Evolutionary conservation across 2,888 invertebrate species (phyloP), one percentile per base, ranked within the genome.

Genomic region (Cephus spinipes): DNA sequence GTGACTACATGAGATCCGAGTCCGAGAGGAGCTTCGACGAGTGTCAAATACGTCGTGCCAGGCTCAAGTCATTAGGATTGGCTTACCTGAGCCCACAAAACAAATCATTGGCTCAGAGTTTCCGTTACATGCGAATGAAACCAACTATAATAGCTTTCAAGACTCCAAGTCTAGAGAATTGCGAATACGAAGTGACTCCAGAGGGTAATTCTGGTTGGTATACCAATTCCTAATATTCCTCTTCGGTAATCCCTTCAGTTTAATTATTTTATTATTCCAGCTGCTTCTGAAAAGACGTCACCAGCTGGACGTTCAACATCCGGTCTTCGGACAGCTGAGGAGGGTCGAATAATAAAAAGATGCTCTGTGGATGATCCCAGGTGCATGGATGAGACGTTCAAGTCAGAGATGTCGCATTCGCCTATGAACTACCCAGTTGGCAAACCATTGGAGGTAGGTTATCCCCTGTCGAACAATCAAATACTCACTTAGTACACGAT

Each of bases 71-170:
- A 11, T 91, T 94, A n/a, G 95, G 95, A 1, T 87, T 94, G 83
- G 95, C 95, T 1, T 95, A 96, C 90, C 91, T 95, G 73, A 95
- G 95, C 86, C 96, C 96, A 0, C 96, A 96, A 89, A 96, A 96
- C 89, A 95, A 95, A 85, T 95, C 96, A 0, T 92, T 97, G 80
- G 97, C 96, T 0, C 96, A 97, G 88, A 96, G 96, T 89, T 97
- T 97, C 92, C 94, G 97, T n/a, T 97, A 97, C 89, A 97, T 97
- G 97, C 92, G 97, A 73, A 95, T 95, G 84, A 97, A 97, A 86
- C 98, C 98, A 0, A 96, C 97, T 0, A 96, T 97, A 82, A 96
- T 97, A 75, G 96, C 97, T 0, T 96, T 97, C 89, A 96, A 96
- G 91, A 96, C 97, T 2, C 97, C 97, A 1, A 96, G 95, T 90